Evolutionary conservation across 2,888 invertebrate genomes (phyloP).

Genomic region (Lepidonotus clava): DNA sequence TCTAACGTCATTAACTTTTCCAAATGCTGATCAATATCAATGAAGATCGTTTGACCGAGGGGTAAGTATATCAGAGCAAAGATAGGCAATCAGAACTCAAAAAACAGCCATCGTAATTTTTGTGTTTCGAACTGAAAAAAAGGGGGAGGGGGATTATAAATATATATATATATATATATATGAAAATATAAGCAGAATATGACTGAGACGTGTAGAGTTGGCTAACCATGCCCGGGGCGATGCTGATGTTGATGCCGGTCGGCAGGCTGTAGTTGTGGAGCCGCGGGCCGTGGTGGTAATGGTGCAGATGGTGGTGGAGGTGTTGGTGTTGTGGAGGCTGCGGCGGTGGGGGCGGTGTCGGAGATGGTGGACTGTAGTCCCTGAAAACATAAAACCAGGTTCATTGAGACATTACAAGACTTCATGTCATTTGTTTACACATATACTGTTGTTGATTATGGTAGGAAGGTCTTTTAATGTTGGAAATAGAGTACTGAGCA

Average conservation of each 20-base stretch:
- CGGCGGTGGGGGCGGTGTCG: constrained; percentile 87
- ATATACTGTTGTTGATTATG: not conserved
- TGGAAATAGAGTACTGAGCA: not conserved
- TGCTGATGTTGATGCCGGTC: constrained; percentile 83
- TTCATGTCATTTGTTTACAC: not conserved
- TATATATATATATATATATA: not conserved
- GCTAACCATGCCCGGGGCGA: constrained; percentile 75
- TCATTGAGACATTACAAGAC: no score
- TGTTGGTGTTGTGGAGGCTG: constrained; percentile 83
- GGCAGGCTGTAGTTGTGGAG: constrained; percentile 80
- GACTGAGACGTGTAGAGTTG: not conserved
- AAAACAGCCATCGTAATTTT: not conserved
- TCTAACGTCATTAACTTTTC: no score
- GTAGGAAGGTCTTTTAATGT: not conserved
- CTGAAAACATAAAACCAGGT: no score
- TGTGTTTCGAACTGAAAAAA: not conserved
- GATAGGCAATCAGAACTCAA: not conserved
- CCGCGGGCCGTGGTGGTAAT: constrained; percentile 80
- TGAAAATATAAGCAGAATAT: not conserved
- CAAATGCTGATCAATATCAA: no score
- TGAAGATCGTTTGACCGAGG: no score
- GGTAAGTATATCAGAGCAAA: no score
- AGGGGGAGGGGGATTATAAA: no score
- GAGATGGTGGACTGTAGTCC: constrained; percentile 82
- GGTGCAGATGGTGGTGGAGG: constrained; percentile 89